A percentile compares a stretch with the other conserved stretches of the same genome.
These are phyloP conservation scores for Heteractis magnifica DNA, from an alignment of 92 coral and sea anemone species.

Conservation along the genomic window DNA sequence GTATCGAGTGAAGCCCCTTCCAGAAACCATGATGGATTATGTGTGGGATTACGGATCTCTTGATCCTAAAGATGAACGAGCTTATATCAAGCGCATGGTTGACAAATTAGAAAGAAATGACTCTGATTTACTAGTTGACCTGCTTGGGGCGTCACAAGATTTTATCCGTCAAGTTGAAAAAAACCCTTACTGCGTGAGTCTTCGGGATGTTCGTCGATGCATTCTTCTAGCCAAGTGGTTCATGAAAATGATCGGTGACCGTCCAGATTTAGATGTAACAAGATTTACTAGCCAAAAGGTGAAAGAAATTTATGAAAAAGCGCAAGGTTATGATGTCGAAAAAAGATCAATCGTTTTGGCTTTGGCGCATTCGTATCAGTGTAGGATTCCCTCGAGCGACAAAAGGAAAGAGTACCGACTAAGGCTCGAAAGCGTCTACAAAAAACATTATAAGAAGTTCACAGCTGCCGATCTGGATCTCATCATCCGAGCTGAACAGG, in stretches of 20 bases:
- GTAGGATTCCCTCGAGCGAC: constrained; percentile 59
- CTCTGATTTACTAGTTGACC: constrained; percentile 42
- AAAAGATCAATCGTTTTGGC: constrained; percentile 68
- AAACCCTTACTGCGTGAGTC: constrained; percentile 71
- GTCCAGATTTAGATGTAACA: constrained; percentile 16
- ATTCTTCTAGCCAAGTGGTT: constrained; percentile 72
- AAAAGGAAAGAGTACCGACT: constrained; percentile 37
- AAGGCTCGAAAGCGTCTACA: constrained; percentile 28
- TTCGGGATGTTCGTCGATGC: constrained; percentile 85
- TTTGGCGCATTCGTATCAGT: constrained; percentile 74
- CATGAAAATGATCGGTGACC: constrained; percentile 39
- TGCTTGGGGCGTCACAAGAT: constrained; percentile 63
- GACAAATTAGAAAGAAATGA: constrained; percentile 23
- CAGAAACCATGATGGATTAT: constrained; percentile 86
- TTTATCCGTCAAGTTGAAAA: constrained; percentile 57
- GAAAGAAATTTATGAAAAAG: constrained; percentile 14
- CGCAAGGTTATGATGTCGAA: constrained; percentile 11
- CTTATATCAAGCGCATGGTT: constrained; percentile 73
- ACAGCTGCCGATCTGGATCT: constrained; percentile 43
- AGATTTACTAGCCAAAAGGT: constrained; percentile 10
- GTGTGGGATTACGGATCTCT: constrained; percentile 91
- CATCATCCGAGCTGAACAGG: constrained; percentile 85
- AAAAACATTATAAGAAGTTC: background rate
- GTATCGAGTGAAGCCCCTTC: constrained; percentile 82
- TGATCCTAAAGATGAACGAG: constrained; percentile 60